Base-by-base conservation (phyloP, 2,888 invertebrate genomes). In the Diogma glabrata region DNA sequence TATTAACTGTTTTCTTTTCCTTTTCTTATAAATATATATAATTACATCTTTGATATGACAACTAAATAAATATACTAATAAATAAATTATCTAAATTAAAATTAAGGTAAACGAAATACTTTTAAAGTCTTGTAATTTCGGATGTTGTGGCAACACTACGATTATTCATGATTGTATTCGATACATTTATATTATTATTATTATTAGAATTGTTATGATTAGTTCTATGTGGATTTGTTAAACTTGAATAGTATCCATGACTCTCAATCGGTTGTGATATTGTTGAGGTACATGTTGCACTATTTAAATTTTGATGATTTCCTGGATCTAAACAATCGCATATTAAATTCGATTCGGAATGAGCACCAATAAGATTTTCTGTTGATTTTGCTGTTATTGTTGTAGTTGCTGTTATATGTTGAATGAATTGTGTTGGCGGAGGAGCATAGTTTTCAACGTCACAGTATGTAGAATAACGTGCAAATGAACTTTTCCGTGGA, bases 301-400 rank as follows among this genome's bases (percentile, higher is more conserved):
- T 33, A 38, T 49, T 47, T n/a, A 12, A 6, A 3, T 20, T 22
- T 43, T 22, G 43, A 43, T 22, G 20, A 22, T 22, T 43, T 22
- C 43, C 14, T 14, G 43, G n/a, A 14, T 43, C 84, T 12, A 78
- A 72, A 61, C 85, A 86, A 54, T 87, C 87, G 63, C 85, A 86
- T 51, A 82, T 82, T 6, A 81, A 64, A 60, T 81, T 79, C 3
- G 80, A 80, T 60, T 86, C 84, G 0, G 81, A 75, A 57, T 81
- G 80, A 3, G 82, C 76, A 16, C 81, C 77, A 40, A 84, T 76
- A 17, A 89, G 72, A 63, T 84, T 87, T 66, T 89, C 88, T 0
- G 87, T 87, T 1, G 88, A 88, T 64, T 89, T 88, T 2, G 84
- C 87, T 2, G 53, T 54, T n/a, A 67, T 69, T 5, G 53, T 54